Evolutionary conservation across 2,113 vertebrate species (phyloP), one percentile per base, ranked within the genome.

Genomic region (Aldabrachelys gigantea): DNA sequence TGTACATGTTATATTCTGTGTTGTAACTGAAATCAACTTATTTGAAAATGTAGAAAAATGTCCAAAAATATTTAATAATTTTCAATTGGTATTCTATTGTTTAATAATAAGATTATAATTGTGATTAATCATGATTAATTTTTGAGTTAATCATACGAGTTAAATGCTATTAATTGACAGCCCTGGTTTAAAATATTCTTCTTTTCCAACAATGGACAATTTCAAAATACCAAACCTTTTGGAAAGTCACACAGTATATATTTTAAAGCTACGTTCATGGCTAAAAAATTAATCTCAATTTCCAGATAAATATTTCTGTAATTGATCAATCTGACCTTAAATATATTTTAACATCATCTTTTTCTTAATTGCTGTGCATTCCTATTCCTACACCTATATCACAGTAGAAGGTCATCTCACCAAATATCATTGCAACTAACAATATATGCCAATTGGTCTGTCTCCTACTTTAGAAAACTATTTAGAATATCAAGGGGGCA

Each of bases 201-300:
- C 47, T 81, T 95, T 85, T 16, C 8, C 47, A 53, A 3, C 56
- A 89, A 85, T 16, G 41, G 29, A 29, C 3, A 16, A 41, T 84
- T 94, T 92, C 47, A 87, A 91, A 83, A 50, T 27, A 90, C 22
- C 16, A 19, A 29, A n/a, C 8, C 47, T 5, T 2, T 76, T 83
- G 57, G 49, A 9, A 91, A 94, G 54, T 69, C 8, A 21, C 5
- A 0, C 0, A 0, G 1, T 57, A 17, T 80, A 2, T 65, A 29
- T 90, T 93, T 85, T 88, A 90, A 90, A 94, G 21, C 52, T 76
- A 0, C 56, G 12, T 87, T 93, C 22, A n/a, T 72, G n/a, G 10
- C 88, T 76, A 27, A 6, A 24, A 47, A 1, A 35, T 5, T 89
- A 53, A 4, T 62, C 78, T 35, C 75, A 24, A 65, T 91, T 93